Percentiles rank a stretch among this genome's conserved stretches.
phyloP scores from a whole-genome alignment of 2,113 vertebrate species.

The Otus sunia region DNA sequence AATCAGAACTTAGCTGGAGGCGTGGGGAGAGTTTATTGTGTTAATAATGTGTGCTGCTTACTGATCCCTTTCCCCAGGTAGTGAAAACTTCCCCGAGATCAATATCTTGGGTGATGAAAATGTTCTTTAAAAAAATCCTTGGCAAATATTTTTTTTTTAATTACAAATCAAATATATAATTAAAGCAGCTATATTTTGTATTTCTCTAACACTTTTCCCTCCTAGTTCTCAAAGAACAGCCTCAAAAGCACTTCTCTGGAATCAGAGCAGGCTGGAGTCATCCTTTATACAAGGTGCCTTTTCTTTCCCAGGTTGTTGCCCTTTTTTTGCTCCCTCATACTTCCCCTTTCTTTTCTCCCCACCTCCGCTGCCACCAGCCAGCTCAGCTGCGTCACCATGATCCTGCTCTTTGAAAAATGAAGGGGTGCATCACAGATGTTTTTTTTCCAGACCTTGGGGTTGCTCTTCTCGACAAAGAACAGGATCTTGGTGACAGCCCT shows the following conservation, averaged over 20 bases:
- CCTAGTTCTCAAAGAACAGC: not conserved
- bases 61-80: not conserved
- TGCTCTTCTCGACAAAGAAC: not conserved
- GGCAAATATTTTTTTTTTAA: not conserved
- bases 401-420: not conserved
- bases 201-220: not conserved
- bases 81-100: not conserved
- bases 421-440: not conserved
- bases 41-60: not conserved
- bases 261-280: not conserved
- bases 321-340: not conserved
- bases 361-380: fast-evolving
- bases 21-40: not conserved
- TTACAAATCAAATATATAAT: not conserved
- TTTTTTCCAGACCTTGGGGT: not conserved
- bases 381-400: not conserved
- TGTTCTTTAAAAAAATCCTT: not conserved
- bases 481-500: not conserved
- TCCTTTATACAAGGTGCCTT: not conserved
- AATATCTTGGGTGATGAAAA: not conserved
- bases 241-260: not conserved
- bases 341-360: not conserved
- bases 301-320: not conserved
- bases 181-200: not conserved
- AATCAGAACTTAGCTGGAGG: not conserved